A percentile compares a stretch with the other conserved stretches of the same genome.
These are phyloP conservation scores for Amphipoea lucens DNA, from an alignment of 2,888 invertebrate species.

Conservation along the genomic window DNA sequence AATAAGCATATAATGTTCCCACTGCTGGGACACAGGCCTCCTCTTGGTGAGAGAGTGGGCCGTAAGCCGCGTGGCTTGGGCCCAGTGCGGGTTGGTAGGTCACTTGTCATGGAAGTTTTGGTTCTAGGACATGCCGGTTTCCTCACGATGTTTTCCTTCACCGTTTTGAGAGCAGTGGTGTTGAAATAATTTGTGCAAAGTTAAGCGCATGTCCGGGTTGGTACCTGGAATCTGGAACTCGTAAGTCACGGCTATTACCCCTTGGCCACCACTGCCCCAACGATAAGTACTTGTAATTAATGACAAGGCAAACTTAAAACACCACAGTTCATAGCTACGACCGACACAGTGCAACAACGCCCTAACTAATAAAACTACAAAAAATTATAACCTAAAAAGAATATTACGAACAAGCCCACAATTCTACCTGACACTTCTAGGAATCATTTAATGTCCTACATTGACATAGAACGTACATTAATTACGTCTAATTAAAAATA, in stretches of 20 bases:
- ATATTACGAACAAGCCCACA: constrained; percentile 15
- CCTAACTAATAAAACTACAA: constrained; percentile 25
- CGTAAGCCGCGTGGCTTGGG: no score
- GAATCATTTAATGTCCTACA: constrained; percentile 37
- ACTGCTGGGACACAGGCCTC: no score
- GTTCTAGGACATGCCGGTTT: background rate
- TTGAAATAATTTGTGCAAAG: background rate
- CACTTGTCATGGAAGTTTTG: no score
- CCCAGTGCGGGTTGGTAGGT: no score
- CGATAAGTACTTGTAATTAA: background rate
- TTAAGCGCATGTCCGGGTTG: background rate
- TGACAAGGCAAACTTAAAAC: background rate
- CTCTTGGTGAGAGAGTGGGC: no score
- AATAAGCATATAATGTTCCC: no score
- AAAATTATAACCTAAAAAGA: background rate
- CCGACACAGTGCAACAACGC: background rate
- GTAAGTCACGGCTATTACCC: background rate
- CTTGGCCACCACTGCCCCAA: background rate
- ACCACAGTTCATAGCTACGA: background rate
- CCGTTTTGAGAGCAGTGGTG: background rate
- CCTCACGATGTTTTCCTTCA: no score
- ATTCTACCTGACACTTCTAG: constrained; percentile 33
- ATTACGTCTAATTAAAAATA: constrained; percentile 66
- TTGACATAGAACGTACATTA: constrained; percentile 42
- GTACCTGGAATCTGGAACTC: background rate